These are phyloP conservation scores for Brachypalpus laphriformis DNA, from an alignment of 2,888 invertebrate species.

Conservation along the genomic window DNA sequence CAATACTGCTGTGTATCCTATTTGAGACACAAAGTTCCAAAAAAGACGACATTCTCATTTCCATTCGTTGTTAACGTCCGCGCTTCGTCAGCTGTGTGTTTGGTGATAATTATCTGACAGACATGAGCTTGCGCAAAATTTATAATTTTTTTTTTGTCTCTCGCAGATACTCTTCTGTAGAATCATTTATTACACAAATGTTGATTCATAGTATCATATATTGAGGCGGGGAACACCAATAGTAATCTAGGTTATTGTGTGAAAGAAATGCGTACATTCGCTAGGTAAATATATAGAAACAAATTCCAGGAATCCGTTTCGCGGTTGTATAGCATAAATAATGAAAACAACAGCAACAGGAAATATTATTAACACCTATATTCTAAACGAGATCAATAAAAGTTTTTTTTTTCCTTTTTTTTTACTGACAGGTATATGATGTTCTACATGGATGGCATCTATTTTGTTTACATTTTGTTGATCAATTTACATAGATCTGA, in stretches of 20 bases:
- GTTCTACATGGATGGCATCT: background rate
- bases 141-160: background rate
- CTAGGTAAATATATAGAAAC: background rate
- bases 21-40: background rate
- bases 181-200: background rate
- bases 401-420: background rate
- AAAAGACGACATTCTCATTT: background rate
- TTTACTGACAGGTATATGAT: background rate
- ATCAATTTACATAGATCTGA: background rate
- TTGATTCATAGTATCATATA: background rate
- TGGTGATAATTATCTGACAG: background rate
- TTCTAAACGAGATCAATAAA: slow-evolving; percentile 17
- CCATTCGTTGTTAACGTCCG: background rate
- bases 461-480: background rate
- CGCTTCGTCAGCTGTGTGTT: background rate
- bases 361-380: slow-evolving; percentile 30
- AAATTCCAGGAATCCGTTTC: slow-evolving; percentile 5
- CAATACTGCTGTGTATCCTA: background rate
- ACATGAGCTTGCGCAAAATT: background rate
- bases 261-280: slow-evolving; percentile 15
- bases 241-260: slow-evolving; percentile 31
- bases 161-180: background rate
- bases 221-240: background rate
- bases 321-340: background rate
- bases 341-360: slow-evolving; percentile 8